A percentile compares a stretch with the other conserved stretches of the same genome.
These are phyloP conservation scores for Tipula helvola DNA, from an alignment of 2,888 invertebrate genomes.

Conservation along the genomic window DNA sequence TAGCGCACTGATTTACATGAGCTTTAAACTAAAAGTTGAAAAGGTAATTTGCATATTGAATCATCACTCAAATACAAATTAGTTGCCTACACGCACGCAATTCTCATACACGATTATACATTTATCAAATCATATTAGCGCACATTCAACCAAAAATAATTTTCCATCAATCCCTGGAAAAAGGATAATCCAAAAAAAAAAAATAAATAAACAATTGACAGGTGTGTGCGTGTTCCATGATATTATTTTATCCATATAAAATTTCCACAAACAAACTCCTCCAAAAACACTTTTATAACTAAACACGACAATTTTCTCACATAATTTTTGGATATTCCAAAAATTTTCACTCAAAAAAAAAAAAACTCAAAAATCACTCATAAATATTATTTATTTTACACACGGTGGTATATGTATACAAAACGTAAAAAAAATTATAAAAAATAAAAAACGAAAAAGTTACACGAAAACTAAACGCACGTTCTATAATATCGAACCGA, in stretches of 20 bases:
- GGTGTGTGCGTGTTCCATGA: not conserved
- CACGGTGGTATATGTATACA: not conserved
- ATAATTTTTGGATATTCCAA: not conserved
- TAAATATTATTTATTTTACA: not conserved
- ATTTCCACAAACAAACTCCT: not conserved
- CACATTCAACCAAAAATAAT: not conserved
- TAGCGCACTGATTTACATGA: not conserved
- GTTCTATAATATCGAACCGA: not conserved
- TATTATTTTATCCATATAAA: not conserved
- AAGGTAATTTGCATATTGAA: not conserved
- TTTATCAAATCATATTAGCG: not conserved
- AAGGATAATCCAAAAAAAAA: not conserved
- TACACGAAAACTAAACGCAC: not conserved
- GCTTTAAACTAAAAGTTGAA: not conserved
- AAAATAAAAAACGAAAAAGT: not conserved
- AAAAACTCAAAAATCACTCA: not conserved
- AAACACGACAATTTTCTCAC: not conserved
- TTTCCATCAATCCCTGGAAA: not conserved
- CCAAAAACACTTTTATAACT: not conserved
- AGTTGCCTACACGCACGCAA: not conserved
- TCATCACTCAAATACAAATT: not conserved
- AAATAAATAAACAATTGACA: not conserved
- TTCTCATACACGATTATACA: not conserved
- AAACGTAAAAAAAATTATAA: not conserved
- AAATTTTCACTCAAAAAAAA: not conserved